Conservation (phyloP, 2,113 vertebrate species). For the Mesoclemmys tuberculata region DNA sequence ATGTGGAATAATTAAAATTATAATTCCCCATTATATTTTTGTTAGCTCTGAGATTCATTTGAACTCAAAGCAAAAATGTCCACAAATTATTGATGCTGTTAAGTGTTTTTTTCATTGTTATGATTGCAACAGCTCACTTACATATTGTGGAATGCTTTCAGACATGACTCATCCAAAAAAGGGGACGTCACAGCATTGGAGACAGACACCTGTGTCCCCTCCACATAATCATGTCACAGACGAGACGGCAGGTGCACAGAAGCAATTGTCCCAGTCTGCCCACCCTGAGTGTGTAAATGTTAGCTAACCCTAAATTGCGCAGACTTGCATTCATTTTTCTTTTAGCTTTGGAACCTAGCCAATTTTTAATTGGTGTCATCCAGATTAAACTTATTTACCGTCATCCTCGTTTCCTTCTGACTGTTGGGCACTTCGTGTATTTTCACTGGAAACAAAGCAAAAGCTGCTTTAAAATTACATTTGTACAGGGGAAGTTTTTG, state of each 20-base stretch:
- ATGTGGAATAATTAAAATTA: not conserved
- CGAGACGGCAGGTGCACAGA: not conserved
- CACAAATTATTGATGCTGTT: not conserved
- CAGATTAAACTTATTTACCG: conserved; percentile 20
- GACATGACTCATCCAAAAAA: not conserved
- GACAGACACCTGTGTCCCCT: not conserved
- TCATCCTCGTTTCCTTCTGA: conserved; percentile 16
- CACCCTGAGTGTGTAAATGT: fast-evolving
- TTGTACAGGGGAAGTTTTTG: not conserved
- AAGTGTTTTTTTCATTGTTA: not conserved
- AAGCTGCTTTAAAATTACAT: not conserved
- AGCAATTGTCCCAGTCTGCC: not conserved
- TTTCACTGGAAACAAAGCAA: conserved; percentile 38
- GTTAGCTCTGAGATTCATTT: not conserved
- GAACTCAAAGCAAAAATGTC: not conserved
- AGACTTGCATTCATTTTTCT: not conserved
- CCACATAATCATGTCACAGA: not conserved
- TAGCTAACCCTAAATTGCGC: not conserved
- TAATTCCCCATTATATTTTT: not conserved
- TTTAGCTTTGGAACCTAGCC: not conserved
- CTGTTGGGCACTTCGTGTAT: conserved; percentile 19
- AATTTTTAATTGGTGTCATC: not conserved
- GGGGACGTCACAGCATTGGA: not conserved
- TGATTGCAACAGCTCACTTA: not conserved
- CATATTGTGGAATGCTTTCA: conserved; percentile 22